These are phyloP conservation scores for Cnemophilus loriae DNA, from an alignment of 2,113 vertebrate species.

Conservation along the genomic window DNA sequence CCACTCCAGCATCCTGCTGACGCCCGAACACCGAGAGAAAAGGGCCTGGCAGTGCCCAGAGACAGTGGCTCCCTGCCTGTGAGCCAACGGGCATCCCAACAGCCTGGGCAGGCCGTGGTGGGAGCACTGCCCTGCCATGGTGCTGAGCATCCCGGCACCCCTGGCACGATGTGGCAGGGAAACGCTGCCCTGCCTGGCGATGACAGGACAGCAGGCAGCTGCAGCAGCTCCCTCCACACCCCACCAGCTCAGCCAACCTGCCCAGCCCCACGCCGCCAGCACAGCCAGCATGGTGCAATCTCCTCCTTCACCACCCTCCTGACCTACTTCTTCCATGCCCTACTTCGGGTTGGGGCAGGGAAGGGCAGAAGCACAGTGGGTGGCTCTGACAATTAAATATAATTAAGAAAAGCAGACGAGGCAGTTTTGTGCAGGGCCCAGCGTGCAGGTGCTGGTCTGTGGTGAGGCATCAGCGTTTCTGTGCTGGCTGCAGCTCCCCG, in stretches of 20 bases:
- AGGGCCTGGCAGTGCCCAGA: background rate
- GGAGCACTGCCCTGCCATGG: background rate
- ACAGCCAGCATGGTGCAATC: background rate
- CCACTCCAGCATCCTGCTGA: background rate
- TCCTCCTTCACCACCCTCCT: background rate
- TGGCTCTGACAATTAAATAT: background rate
- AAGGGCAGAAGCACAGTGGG: background rate
- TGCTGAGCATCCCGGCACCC: background rate
- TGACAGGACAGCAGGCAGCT: background rate
- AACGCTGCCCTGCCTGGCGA: fast-evolving
- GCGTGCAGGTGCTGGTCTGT: background rate
- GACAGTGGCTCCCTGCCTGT: background rate
- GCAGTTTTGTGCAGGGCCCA: background rate
- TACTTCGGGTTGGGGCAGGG: background rate
- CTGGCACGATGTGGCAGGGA: fast-evolving
- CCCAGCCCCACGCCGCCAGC: background rate
- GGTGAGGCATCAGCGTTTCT: background rate
- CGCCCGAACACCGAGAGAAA: fast-evolving
- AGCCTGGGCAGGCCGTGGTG: fast-evolving
- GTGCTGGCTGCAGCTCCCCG: background rate
- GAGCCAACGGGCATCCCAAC: background rate
- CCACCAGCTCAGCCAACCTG: background rate
- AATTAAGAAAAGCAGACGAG: background rate
- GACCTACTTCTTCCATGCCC: conserved; percentile 44
- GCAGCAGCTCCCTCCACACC: background rate